phyloP scores from a whole-genome alignment of 2,797 vertebrate species.

The Onychomys leucogaster region DNA sequence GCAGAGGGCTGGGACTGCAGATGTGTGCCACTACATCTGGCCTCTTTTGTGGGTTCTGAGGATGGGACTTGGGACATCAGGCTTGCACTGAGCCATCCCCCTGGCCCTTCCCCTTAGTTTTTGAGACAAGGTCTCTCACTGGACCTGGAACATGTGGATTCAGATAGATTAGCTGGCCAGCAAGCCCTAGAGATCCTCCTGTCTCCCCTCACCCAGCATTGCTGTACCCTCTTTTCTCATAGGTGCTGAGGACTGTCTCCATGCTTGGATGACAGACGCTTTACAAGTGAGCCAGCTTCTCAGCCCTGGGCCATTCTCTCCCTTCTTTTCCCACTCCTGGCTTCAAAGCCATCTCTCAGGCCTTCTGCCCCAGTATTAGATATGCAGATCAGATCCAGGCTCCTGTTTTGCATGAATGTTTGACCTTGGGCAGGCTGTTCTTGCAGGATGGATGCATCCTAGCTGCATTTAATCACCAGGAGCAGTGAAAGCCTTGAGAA shows the following conservation, averaged over 20 bases:
- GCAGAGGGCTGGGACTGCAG: too few relatives aligned
- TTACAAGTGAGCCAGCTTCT: background rate
- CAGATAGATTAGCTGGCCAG: background rate
- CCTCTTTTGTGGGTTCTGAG: background rate
- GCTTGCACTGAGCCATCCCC: background rate
- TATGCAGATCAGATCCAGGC: conserved; percentile 79
- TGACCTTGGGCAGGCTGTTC: conserved; percentile 87
- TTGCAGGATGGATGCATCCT: conserved; percentile 83
- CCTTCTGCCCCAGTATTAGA: conserved; percentile 82
- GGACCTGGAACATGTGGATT: background rate
- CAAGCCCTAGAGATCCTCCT: background rate
- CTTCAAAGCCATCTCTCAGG: conserved; percentile 65
- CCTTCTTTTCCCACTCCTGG: background rate
- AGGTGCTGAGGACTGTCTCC: too few relatives aligned
- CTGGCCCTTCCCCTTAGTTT: too few relatives aligned
- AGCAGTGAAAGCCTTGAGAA: conserved; percentile 83
- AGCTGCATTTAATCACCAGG: conserved; percentile 86
- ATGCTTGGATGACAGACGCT: background rate
- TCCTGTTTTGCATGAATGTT: conserved; percentile 84
- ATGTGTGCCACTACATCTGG: background rate
- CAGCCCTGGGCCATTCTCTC: rapidly evolving
- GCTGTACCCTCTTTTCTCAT: too few relatives aligned
- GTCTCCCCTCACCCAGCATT: background rate
- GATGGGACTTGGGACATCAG: background rate
- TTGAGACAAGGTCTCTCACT: background rate